These are phyloP conservation scores for Cactoblastis cactorum DNA, from an alignment of 2,888 invertebrate genomes.

Conservation along the genomic window DNA sequence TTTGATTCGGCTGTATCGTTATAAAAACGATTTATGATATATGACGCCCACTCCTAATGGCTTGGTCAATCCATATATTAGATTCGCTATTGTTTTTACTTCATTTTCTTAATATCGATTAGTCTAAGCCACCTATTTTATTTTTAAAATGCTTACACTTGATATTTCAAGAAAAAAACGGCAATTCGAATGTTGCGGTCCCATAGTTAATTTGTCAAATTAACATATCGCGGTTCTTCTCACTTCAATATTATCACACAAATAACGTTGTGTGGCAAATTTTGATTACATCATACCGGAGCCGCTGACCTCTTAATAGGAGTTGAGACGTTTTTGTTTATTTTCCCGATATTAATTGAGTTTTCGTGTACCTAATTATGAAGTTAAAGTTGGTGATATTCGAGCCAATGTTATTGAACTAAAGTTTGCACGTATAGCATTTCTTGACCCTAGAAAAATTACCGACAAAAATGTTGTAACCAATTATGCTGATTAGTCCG, in stretches of 20 bases:
- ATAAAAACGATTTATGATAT: too few relatives aligned
- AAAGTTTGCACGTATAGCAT: constrained; percentile 15
- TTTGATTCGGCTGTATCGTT: too few relatives aligned
- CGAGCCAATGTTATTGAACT: constrained; percentile 27
- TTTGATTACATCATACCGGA: constrained; percentile 25
- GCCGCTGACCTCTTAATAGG: constrained; percentile 35
- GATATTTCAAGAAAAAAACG: too few relatives aligned
- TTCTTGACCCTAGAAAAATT: constrained; percentile 25
- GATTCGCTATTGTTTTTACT: too few relatives aligned
- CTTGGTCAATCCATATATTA: too few relatives aligned
- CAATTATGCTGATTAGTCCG: background rate
- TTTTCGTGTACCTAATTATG: constrained; percentile 23
- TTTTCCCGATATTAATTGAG: constrained; percentile 31
- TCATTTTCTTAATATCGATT: too few relatives aligned
- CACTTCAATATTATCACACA: constrained; percentile 5
- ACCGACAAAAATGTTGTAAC: constrained; percentile 3
- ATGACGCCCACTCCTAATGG: too few relatives aligned
- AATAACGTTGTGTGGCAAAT: constrained; percentile 10
- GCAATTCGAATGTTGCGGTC: too few relatives aligned
- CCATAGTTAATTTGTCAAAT: too few relatives aligned
- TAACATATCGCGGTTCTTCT: too few relatives aligned
- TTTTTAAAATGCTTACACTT: too few relatives aligned
- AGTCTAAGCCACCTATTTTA: too few relatives aligned
- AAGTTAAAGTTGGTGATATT: constrained; percentile 15
- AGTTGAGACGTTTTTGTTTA: constrained; percentile 22